A percentile compares a stretch with the other conserved stretches of the same genome.
Evolutionary conservation across 2,113 vertebrate species (phyloP).

Genomic region (Leptobrachium ailaonicum): DNA sequence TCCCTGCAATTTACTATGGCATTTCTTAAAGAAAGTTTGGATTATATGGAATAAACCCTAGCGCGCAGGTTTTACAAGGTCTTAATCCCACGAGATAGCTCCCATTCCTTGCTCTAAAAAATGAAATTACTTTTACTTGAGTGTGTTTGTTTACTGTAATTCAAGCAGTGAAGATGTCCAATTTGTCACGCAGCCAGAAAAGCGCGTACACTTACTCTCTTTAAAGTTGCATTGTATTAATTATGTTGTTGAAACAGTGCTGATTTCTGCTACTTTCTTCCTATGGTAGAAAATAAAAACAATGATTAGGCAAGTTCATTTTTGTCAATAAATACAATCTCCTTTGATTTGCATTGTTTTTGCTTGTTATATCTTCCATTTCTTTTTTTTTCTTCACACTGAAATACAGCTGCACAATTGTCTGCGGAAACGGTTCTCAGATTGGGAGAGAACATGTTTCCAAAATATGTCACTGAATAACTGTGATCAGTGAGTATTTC

Average conservation of each 20-base stretch:
- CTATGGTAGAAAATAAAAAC: slow-evolving; percentile 48
- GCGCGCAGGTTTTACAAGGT: too few species aligned
- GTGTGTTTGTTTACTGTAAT: not conserved
- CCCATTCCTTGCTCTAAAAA: not conserved
- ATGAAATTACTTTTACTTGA: not conserved
- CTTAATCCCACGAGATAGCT: too few species aligned
- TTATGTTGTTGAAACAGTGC: slow-evolving; percentile 48
- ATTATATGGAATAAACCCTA: too few species aligned
- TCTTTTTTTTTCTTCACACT: slow-evolving; percentile 11
- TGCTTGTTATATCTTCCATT: slow-evolving; percentile 21
- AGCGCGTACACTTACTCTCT: slow-evolving; percentile 1
- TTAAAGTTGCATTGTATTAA: slow-evolving; percentile 43
- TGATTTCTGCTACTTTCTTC: slow-evolving; percentile 34
- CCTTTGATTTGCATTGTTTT: slow-evolving; percentile 48
- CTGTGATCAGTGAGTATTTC: slow-evolving; percentile 27
- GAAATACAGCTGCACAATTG: slow-evolving; percentile 42
- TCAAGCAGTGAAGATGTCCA: not conserved
- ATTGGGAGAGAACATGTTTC: slow-evolving; percentile 20
- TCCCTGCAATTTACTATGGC: too few species aligned
- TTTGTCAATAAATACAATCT: slow-evolving; percentile 50
- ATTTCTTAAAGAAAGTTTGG: too few species aligned
- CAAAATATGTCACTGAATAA: slow-evolving; percentile 44
- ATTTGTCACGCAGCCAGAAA: not conserved
- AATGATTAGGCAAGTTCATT: slow-evolving; percentile 49
- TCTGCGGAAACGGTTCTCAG: slow-evolving; percentile 14